phyloP scores from a whole-genome alignment of 2,113 vertebrate genomes.

The Catagonus wagneri region DNA sequence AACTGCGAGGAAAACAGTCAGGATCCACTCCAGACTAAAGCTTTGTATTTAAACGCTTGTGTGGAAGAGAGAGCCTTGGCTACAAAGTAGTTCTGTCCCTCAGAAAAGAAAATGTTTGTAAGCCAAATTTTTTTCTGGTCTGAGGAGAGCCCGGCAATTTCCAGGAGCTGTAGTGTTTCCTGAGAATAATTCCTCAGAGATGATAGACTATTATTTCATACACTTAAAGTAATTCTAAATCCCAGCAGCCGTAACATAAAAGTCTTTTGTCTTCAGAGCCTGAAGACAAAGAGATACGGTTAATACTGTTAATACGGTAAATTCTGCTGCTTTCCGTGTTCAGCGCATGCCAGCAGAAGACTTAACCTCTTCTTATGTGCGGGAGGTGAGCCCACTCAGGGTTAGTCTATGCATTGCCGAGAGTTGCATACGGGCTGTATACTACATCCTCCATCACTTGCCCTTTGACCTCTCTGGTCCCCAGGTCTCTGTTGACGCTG shows the following conservation, averaged over 20 bases:
- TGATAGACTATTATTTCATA: background rate
- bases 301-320: no score
- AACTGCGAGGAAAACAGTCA: background rate
- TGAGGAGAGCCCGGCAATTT: background rate
- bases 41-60: background rate
- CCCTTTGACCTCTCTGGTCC: background rate
- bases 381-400: background rate
- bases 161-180: background rate
- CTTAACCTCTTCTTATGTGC: background rate
- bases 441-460: no score
- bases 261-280: background rate
- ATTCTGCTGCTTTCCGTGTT: background rate
- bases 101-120: constrained; percentile 10
- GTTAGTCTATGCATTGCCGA: background rate
- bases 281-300: background rate
- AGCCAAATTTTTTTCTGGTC: background rate
- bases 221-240: constrained; percentile 14
- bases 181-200: background rate
- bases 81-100: background rate
- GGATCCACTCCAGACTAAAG: background rate
- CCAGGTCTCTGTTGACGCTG: background rate
- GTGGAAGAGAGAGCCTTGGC: background rate
- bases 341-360: accelerated
- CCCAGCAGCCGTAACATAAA: background rate
- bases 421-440: accelerated